Conservation (phyloP, 2,888 invertebrate genomes). For the Drosophila kuntzei region DNA sequence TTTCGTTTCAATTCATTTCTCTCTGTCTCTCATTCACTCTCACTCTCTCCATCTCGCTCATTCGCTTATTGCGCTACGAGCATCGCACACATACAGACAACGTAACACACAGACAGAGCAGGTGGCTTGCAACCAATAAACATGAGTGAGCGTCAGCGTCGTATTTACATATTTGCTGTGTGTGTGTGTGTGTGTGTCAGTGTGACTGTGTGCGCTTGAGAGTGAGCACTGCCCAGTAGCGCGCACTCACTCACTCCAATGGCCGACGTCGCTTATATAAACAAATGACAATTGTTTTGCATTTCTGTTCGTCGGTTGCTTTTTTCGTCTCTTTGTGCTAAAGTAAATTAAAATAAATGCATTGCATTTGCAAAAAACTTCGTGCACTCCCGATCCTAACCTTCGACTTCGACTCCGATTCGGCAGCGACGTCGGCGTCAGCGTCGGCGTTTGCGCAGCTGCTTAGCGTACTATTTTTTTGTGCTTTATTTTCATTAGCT, state of each 20-base stretch:
- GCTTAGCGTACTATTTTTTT: constrained; percentile 52
- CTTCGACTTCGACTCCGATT: constrained; percentile 30
- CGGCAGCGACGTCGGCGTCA: constrained; percentile 32
- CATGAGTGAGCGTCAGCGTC: constrained; percentile 73
- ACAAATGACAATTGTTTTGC: constrained; percentile 83
- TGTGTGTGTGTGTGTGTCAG: constrained; percentile 28
- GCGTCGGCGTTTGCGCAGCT: constrained; percentile 67
- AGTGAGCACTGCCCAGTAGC: constrained; percentile 60
- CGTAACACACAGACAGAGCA: constrained; percentile 64
- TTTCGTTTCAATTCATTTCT: too few species aligned
- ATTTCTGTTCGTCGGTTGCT: constrained; percentile 67
- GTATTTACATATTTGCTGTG: constrained; percentile 72
- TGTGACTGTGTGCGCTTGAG: constrained; percentile 34
- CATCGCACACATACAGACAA: constrained; percentile 46
- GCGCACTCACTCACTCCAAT: constrained; percentile 65
- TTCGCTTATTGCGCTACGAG: constrained; percentile 8
- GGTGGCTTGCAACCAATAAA: constrained; percentile 84
- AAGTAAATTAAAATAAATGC: constrained; percentile 80
- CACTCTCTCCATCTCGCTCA: constrained; percentile 18
- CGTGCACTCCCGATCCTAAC: constrained; percentile 51
- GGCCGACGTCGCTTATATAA: constrained; percentile 72
- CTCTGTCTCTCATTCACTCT: too few species aligned
- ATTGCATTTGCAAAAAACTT: constrained; percentile 68
- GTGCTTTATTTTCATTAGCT: constrained; percentile 45
- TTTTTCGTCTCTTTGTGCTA: constrained; percentile 47